Evolutionary conservation across 2,888 invertebrate species (phyloP), one percentile per base, ranked within the genome.

Genomic region (Hypselothyrea guttata): DNA sequence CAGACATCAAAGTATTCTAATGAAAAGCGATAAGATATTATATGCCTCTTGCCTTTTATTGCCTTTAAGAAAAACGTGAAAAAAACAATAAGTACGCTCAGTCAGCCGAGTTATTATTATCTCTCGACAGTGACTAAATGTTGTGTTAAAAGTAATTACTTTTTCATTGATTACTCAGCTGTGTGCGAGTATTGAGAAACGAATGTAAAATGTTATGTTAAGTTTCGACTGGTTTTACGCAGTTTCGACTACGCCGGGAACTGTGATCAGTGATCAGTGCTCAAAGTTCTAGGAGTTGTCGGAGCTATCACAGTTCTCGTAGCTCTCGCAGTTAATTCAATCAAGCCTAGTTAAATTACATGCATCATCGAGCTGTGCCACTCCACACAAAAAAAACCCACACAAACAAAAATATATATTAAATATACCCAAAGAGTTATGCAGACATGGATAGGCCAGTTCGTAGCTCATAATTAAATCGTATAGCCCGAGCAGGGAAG

Each of bases 321-420:
- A 8, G 8, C 2, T n/a, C 38, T 51, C 35, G 44, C 42, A 16
- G 51, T 51, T 60, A 59, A 59, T 51, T 72, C 31, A 72, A 60
- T 69, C 42, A 71, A 53, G 48, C 45, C 52, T 62, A 45, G 33
- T 47, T 65, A 57, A 60, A 74, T 84, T 84, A 77, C 67, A 84
- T 62, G 75, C 66, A 66, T 70, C 82, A 84, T 55, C 65, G 55
- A 62, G 47, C 66, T 44, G n/a, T n/a, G 67, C 54, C 46, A 71
- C 57, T 75, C 41, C 45, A 38, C 46, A 51, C 56, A 55, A 38
- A 51, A 30, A 42, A 13, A 28, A 52, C 31, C 46, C 58, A 15
- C 28, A 40, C 16, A 44, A 30, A 37, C 40, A 30, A 31, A 15
- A 16, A 28, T 7, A 28, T 28, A 38, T 9, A 35, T 7, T 13